Base-by-base conservation (phyloP, 2,113 vertebrate genomes). In the Candoia aspera region DNA sequence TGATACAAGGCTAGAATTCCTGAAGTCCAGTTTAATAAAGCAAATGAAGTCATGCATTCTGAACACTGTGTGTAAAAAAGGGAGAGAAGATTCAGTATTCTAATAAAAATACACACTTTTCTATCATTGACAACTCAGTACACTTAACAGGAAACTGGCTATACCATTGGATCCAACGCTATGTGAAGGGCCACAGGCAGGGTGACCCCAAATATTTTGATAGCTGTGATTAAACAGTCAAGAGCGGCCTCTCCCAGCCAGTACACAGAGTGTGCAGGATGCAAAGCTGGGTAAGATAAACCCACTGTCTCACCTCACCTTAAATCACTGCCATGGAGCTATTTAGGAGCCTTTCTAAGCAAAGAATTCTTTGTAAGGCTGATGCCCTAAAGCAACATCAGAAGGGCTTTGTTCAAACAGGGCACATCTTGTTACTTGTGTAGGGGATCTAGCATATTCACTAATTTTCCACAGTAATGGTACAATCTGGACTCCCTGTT, bases 41-140 rank as follows among this genome's bases (percentile, higher is more conserved):
- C 84, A 93, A 95, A 96, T 94, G 94, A 96, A 96, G 91, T 95
- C 88, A 95, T 90, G 60, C 83, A 59, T 62, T 84, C 91, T 37
- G 33, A 94, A 89, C 89, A 85, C 87, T 92, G 23, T 84, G 90
- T 86, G 92, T 92, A 94, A 73, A 42, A 12, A 37, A 6, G 11
- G n/a, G 5, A 83, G 42, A 33, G n/a, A 15, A 23, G 55, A 29
- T 68, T 94, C 85, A 55, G 60, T 26, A 53, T 84, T 60, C 91
- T 12, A 0, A 0, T 46, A 91, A 93, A 93, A 91, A 19, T 6
- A 88, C 42, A 29, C 0, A 12, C 19, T 94, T 58, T 9, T 3
- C 60, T 60, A 91, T 85, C 89, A 91, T 84, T 79, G 89, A 79
- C 46, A 33, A 59, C 53, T 87, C 17, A 1, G 26, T 26, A 12